Base-by-base conservation (phyloP, 2,797 vertebrate genomes). In the Helarctos malayanus region DNA sequence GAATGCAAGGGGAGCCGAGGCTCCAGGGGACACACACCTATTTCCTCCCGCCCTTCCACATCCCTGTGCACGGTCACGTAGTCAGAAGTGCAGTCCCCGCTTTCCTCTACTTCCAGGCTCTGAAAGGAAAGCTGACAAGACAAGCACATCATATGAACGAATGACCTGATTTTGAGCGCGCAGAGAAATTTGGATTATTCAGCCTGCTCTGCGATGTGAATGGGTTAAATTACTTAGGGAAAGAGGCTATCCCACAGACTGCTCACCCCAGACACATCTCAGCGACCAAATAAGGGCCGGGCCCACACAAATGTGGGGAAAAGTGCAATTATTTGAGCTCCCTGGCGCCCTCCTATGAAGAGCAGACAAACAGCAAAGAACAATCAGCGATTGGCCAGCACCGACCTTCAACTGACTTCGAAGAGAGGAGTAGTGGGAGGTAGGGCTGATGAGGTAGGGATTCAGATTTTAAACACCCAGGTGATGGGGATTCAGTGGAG, bases 41-140 rank as follows among this genome's bases (percentile, higher is more conserved):
- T 99, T 98, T 99, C 98, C 15, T 99, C 97, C 29, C 97, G 98
- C 94, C 97, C 98, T 49, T 98, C 98, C 35, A 99, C 94, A 41
- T 99, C 99, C 89, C 98, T 98, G 89, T 99, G 98, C 23, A 99
- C 97, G 6, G 94, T 93, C 93, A 99, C 97, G 0, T 98, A 99
- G 94, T 99, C 99, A 0, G 98, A 99, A 87, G 97, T 96, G 83
- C 99, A 99, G 57, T 98, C 96, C 94, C 99, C 98, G 0, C 98
- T 99, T 71, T 99, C 98, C 97, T 99, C 99, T 97, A 99, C 83
- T 94, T 99, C 98, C 97, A 99, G 99, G 71, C 98, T 98, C n/a
- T 98, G 96, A 97, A 99, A 99, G 35, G 98, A 98, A 25, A 99
- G 98, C 99, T 99, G 98, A 87, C 97, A 92, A 95, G 96, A 94